These are phyloP conservation scores for Scolopax bukidnonensis DNA, from an alignment of 2,797 vertebrate genomes.

Conservation along the genomic window DNA sequence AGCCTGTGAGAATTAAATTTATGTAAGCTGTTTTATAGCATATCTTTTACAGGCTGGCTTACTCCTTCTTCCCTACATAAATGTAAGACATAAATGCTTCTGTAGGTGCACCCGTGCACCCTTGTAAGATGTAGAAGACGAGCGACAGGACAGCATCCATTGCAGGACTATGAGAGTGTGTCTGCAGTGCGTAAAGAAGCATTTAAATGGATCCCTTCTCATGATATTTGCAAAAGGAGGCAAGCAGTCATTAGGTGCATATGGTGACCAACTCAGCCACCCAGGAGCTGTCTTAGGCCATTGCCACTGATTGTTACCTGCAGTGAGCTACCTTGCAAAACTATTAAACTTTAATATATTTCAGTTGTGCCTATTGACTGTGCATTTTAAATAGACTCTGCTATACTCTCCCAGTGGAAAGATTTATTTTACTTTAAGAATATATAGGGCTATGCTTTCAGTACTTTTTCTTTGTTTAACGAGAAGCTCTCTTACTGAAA, in stretches of 20 bases:
- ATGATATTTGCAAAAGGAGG: not conserved
- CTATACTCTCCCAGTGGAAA: not conserved
- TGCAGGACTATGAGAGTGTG: not conserved
- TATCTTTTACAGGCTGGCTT: not conserved
- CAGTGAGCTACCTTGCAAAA: not conserved
- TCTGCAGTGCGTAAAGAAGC: not conserved
- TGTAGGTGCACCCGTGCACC: fast-evolving
- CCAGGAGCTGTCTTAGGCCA: not conserved
- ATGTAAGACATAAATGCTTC: not conserved
- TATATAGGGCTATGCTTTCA: constrained; percentile 20
- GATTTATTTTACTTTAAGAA: constrained; percentile 52
- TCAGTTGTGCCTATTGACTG: constrained; percentile 2
- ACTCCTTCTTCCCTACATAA: not conserved
- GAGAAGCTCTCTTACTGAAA: constrained; percentile 54
- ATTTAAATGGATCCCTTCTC: not conserved
- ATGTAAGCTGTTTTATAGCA: not conserved
- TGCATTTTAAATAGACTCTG: constrained; percentile 37
- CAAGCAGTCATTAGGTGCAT: not conserved
- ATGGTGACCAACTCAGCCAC: not conserved
- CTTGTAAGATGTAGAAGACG: not conserved
- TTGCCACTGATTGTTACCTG: not conserved
- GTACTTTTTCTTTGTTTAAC: constrained; percentile 53
- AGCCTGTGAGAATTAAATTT: not conserved
- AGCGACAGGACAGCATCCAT: not conserved
- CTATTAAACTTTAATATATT: constrained; percentile 27